Percentiles rank a stretch among this genome's conserved stretches.
Conservation (phyloP, 2,888 invertebrate species). For the Lochmaea crataegi region DNA sequence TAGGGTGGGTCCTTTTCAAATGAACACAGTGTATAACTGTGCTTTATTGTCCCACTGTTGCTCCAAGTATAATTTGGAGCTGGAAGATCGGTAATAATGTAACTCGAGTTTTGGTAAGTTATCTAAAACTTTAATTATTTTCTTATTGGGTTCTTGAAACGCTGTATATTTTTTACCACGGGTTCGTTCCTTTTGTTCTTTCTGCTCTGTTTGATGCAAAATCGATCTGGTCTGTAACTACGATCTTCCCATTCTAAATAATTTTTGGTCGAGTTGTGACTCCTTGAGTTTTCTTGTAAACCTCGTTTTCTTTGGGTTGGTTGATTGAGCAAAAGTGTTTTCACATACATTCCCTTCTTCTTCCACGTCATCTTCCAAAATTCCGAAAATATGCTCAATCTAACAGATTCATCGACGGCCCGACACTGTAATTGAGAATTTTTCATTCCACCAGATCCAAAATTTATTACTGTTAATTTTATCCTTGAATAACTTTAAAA, state of each 20-base stretch:
- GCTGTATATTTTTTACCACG: no score
- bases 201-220: background rate
- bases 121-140: no score
- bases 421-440: background rate
- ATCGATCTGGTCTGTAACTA: background rate
- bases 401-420: background rate
- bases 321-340: background rate
- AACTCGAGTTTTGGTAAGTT: background rate
- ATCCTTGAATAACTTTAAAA: no score
- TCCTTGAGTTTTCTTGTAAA: background rate
- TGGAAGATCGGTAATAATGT: slow-evolving; percentile 1
- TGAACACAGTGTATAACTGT: no score
- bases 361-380: background rate
- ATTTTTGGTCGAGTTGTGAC: background rate
- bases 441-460: no score
- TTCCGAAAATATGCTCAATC: background rate
- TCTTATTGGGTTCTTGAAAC: no score
- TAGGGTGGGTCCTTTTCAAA: no score
- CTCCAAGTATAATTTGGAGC: no score
- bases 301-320: background rate
- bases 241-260: background rate
- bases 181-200: no score
- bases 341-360: slow-evolving; percentile 1
- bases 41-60: background rate
- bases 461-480: no score